Base-by-base conservation (phyloP, 2,113 vertebrate genomes). In the Brachyistius frenatus region DNA sequence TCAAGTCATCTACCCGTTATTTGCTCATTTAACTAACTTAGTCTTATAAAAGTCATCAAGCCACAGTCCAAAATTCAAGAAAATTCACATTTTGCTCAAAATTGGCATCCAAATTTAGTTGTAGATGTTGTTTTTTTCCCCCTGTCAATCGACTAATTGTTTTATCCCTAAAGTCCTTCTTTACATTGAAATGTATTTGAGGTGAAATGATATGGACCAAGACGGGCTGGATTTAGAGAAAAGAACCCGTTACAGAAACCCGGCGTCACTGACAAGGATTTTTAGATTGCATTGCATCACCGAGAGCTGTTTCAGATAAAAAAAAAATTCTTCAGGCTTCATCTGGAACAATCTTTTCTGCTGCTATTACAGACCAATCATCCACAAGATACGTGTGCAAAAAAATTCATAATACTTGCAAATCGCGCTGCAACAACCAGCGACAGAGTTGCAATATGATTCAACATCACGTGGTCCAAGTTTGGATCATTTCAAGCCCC, bases 401-500 rank as follows among this genome's bases (percentile, higher is more conserved):
- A 30, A 35, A 16, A 57, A 31, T 41, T 7, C 5, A 15, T 50
- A 60, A 47, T 50, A 60, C 16, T 4, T 1, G 8, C 5, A 58
- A 36, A 37, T 66, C 39, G 4, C 30, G 2, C 58, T n/a, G 46
- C 37, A 60, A 54, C 55, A 76, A 66, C 58, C 49, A 72, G 15
- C 53, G 8, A 63, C 52, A 61, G 37, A 68, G 36, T 11, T 4
- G 68, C 80, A 78, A 55, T 66, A 58, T 52, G 55, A 75, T 78
- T 47, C 77, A 67, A 62, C 68, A 73, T 66, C 49, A 62, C 66
- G 5, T 15, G 1, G 68, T 41, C 50, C 11, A n/a, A 23, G 37
- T 61, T 81, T 83, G 76, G 76, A 73, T 75, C 57, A 62, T 85
- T 73, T 80, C 39, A 33, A 80, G 61, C 78, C 69, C 83, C 85